A percentile compares a stretch with the other conserved stretches of the same genome.
These are phyloP conservation scores for Drosophila varians DNA, from an alignment of 1,140 invertebrate genomes.

Conservation along the genomic window DNA sequence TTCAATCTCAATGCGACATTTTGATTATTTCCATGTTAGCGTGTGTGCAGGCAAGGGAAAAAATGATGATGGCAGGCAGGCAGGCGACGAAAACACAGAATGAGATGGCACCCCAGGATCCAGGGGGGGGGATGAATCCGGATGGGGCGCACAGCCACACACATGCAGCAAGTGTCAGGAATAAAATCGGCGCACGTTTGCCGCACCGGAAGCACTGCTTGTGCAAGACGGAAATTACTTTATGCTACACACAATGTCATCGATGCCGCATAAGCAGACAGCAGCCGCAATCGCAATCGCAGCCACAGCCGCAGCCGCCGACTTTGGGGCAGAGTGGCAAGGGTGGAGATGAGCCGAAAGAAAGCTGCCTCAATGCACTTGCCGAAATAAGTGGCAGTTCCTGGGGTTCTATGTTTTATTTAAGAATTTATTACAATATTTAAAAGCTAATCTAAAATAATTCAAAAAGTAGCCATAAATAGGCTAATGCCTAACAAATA, in stretches of 20 bases:
- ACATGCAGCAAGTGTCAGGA: constrained; percentile 72
- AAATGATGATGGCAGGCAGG: constrained; percentile 37
- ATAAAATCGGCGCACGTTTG: constrained; percentile 68
- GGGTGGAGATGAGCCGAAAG: neutral
- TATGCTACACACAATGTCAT: constrained; percentile 83
- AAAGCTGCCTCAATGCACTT: constrained; percentile 2
- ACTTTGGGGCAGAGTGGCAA: constrained; percentile 1
- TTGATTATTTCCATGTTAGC: constrained; percentile 82
- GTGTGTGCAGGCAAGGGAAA: constrained; percentile 54
- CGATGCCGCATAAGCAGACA: constrained; percentile 78
- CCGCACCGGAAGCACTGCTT: constrained; percentile 81
- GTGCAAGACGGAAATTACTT: constrained; percentile 83
- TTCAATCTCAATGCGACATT: constrained; percentile 82
- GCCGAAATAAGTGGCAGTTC: neutral
- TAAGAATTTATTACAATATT: too few species aligned
- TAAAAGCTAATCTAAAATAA: too few species aligned
- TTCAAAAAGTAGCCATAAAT: too few species aligned
- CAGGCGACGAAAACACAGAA: constrained; percentile 38
- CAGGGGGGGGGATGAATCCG: too few species aligned
- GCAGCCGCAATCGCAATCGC: constrained; percentile 22
- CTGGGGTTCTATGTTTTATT: too few species aligned
- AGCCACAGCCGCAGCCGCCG: constrained; percentile 27
- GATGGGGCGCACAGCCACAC: constrained; percentile 16
- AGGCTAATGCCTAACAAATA: too few species aligned
- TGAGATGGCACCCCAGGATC: constrained; percentile 34